A percentile compares a stretch with the other conserved stretches of the same genome.
Conservation (phyloP, 2,113 vertebrate species). For the Acanthisitta chloris region DNA sequence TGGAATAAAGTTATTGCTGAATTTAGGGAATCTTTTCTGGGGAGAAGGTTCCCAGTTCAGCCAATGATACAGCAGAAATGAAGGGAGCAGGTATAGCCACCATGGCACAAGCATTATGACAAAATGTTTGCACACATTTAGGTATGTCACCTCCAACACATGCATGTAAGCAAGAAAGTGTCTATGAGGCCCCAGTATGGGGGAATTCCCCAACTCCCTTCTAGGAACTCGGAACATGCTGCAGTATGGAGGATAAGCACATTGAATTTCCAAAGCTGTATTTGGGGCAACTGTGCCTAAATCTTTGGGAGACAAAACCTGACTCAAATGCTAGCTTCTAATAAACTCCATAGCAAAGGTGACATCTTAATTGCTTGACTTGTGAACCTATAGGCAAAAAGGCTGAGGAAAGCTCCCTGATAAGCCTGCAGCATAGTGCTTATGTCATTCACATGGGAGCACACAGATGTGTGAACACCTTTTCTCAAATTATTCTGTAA, state of each 20-base stretch:
- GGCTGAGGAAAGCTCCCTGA: not conserved
- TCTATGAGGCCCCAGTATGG: not conserved
- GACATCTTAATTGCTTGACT: not conserved
- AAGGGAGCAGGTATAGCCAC: accelerated
- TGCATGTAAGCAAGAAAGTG: not conserved
- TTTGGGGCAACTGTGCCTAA: not conserved
- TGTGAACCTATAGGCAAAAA: not conserved
- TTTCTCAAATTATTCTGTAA: not conserved
- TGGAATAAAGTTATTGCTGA: accelerated
- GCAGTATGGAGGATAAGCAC: not conserved
- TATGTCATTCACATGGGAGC: not conserved
- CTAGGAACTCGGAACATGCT: not conserved
- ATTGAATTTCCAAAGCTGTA: not conserved
- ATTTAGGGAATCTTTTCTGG: not conserved
- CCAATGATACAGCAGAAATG: not conserved
- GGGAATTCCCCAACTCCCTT: not conserved
- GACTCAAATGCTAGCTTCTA: not conserved
- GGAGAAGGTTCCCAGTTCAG: not conserved
- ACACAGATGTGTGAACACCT: not conserved
- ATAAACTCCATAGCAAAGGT: not conserved
- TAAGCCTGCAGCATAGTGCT: not conserved
- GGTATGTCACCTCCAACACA: not conserved
- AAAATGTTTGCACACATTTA: not conserved
- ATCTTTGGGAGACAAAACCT: not conserved
- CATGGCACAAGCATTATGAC: accelerated